Base-by-base conservation (phyloP, 2,797 vertebrate genomes). In the Helicolenus hilgendorfi region DNA sequence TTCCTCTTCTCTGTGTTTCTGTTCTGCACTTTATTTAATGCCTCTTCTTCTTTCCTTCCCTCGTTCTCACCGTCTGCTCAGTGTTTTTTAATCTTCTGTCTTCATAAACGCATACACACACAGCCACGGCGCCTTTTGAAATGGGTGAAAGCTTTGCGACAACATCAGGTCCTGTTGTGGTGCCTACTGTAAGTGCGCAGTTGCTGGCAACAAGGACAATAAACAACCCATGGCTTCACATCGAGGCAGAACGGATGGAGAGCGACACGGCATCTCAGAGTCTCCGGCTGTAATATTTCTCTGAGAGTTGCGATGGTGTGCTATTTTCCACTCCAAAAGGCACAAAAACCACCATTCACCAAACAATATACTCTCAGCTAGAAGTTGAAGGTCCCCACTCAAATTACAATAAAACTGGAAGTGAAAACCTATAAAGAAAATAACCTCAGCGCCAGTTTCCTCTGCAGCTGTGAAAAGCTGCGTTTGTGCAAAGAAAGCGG, bases 261-360 rank as follows among this genome's bases (percentile, higher is more conserved):
- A 92, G 86, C 53, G 55, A 84, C 83, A 73, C 64, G 73, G 71
- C 79, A 83, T 80, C 78, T 87, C 62, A 7, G 73, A 88, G 73
- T 87, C 71, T 88, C 53, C 9, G 33, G 81, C 84, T 86, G 87
- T 86, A 92, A 93, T 92, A 90, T 92, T 92, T 92, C 67, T 86
- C 69, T 49, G 45, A 56, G 45, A 84, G 79, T 89, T 89, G 83
- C 85, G 89, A 93, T 89, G 86, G 76, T 72, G 81, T 85, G 77
- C 89, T 87, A 95, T 96, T 96, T 96, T 94, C 95, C 94, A 96
- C 91, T 91, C 82, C 85, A 92, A 81, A 87, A 90, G 89, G 76
- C 91, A 94, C 89, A 76, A 86, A 94, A 62, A 86, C 26, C 24
- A 59, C 73, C 65, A 49, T 65, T 65, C 35, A 83, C 70, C 62